These are phyloP conservation scores for Alectura lathami DNA, from an alignment of 2,113 vertebrate genomes.

Conservation along the genomic window DNA sequence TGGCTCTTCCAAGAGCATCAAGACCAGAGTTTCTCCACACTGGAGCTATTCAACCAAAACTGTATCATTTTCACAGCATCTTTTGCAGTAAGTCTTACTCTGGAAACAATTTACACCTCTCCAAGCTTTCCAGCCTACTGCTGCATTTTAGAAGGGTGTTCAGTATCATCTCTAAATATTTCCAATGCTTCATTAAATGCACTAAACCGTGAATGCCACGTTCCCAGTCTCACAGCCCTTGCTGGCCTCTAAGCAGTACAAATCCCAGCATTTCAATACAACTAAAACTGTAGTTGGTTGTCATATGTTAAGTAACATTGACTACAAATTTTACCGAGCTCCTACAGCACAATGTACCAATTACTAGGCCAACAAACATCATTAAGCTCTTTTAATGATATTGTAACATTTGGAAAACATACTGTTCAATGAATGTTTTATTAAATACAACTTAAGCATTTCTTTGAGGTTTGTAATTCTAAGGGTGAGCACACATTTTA, in stretches of 20 bases:
- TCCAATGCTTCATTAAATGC: background rate
- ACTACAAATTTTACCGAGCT: background rate
- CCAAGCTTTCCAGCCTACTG: background rate
- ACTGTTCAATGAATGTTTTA: slow-evolving; percentile 39
- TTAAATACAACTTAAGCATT: slow-evolving; percentile 51
- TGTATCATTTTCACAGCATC: background rate
- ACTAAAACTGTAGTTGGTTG: background rate
- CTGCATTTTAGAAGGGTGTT: accelerated
- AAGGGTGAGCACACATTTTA: background rate
- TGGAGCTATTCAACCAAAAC: background rate
- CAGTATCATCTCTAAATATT: background rate
- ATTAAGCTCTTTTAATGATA: slow-evolving; percentile 42
- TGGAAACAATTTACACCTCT: background rate
- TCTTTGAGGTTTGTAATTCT: slow-evolving; percentile 45
- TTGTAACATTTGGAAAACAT: slow-evolving; percentile 41
- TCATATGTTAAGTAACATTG: background rate
- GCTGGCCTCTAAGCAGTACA: background rate
- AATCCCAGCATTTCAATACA: background rate
- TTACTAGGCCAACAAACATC: slow-evolving; percentile 46
- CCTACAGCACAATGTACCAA: slow-evolving; percentile 11
- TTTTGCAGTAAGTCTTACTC: background rate
- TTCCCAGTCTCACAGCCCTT: background rate
- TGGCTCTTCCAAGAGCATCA: background rate
- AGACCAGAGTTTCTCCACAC: background rate
- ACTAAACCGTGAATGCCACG: accelerated